Conservation (phyloP, 2,888 invertebrate genomes). For the Drosophila macrospina region DNA sequence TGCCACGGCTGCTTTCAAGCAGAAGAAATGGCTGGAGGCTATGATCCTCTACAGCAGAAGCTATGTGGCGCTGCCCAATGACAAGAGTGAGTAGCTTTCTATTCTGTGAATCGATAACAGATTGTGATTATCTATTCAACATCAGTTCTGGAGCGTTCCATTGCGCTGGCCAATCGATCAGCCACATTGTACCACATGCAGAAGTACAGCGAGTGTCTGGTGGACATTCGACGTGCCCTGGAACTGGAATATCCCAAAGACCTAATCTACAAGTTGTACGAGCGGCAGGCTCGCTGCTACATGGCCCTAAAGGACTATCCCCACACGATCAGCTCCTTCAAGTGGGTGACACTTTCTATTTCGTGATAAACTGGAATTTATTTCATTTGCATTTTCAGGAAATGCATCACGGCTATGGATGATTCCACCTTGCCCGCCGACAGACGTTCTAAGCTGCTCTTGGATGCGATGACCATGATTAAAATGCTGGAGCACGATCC, state of each 20-base stretch:
- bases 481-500: slow-evolving; percentile 89
- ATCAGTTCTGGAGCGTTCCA: slow-evolving; percentile 88
- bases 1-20: slow-evolving; percentile 91
- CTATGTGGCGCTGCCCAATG: slow-evolving; percentile 89
- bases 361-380: rapidly evolving
- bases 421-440: slow-evolving; percentile 88
- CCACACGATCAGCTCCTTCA: slow-evolving; percentile 89
- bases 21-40: slow-evolving; percentile 89
- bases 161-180: slow-evolving; percentile 92
- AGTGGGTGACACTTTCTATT: slow-evolving; percentile 58
- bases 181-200: slow-evolving; percentile 91
- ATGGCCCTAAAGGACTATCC: slow-evolving; percentile 89
- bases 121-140: neutral
- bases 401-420: slow-evolving; percentile 89
- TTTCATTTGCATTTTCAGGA: slow-evolving; percentile 82
- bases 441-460: slow-evolving; percentile 88
- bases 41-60: slow-evolving; percentile 90
- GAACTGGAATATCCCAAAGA: slow-evolving; percentile 89
- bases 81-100: slow-evolving; percentile 87
- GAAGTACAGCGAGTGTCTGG: slow-evolving; percentile 88
- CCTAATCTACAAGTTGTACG: slow-evolving; percentile 90
- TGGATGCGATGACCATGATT: slow-evolving; percentile 90
- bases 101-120: neutral
- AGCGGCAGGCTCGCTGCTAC: slow-evolving; percentile 90
- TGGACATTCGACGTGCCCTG: slow-evolving; percentile 90